Evolutionary conservation across 1,140 invertebrate genomes (phyloP).

Genomic region (Thaumatotibia leucotreta): DNA sequence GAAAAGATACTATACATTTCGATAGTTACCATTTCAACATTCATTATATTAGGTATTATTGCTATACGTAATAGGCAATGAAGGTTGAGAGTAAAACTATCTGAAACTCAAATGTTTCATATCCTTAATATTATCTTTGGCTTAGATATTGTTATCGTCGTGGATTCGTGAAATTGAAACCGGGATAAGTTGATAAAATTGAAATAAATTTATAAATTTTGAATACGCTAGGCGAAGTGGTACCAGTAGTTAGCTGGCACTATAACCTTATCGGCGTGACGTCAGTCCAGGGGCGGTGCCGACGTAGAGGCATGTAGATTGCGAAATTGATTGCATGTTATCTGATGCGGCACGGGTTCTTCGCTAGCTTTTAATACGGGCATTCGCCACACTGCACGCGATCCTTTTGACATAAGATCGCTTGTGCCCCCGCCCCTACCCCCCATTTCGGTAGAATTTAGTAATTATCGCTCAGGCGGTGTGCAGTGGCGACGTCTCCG

Average conservation of each 20-base stretch:
- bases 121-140: no score
- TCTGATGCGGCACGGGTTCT: constrained; percentile 72
- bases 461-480: constrained; percentile 67
- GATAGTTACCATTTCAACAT: no score
- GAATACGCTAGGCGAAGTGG: constrained; percentile 33
- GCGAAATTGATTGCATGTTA: constrained; percentile 75
- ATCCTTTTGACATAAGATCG: constrained; percentile 70
- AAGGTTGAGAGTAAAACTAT: no score
- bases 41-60: no score
- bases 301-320: constrained; percentile 74
- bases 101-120: no score
- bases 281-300: constrained; percentile 65
- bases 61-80: no score
- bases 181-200: constrained; percentile 9
- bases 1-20: no score
- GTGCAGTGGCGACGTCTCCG: constrained; percentile 65
- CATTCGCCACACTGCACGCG: constrained; percentile 63
- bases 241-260: constrained; percentile 63
- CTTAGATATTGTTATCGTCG: no score
- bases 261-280: constrained; percentile 62
- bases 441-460: constrained; percentile 40
- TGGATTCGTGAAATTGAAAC: not conserved
- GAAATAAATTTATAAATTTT: constrained; percentile 23
- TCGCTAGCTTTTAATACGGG: constrained; percentile 72
- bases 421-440: constrained; percentile 45